Conservation (phyloP, 2,113 vertebrate genomes). For the Peromyscus polionotus region DNA sequence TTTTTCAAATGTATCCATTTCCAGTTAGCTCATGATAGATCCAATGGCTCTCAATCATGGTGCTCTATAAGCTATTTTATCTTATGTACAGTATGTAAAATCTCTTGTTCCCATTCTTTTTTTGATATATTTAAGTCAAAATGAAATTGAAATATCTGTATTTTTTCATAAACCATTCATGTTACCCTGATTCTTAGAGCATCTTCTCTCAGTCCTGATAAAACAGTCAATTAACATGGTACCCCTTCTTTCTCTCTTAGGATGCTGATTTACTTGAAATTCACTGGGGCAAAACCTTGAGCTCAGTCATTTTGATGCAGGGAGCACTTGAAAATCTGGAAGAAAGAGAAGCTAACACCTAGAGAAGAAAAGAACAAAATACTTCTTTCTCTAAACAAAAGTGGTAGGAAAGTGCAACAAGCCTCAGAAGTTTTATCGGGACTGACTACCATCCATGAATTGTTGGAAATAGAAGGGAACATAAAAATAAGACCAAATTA, state of each 20-base stretch:
- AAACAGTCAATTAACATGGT: conserved; percentile 55
- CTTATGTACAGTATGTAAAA: conserved; percentile 45
- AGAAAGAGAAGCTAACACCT: conserved; percentile 59
- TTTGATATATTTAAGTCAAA: conserved; percentile 55
- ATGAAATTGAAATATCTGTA: background rate
- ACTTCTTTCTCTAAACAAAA: conserved; percentile 63
- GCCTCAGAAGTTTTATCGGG: conserved; percentile 54
- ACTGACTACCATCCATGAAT: conserved; percentile 18
- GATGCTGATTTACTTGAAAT: conserved; percentile 61
- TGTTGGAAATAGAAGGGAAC: conserved; percentile 19
- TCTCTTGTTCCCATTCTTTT: conserved; percentile 36
- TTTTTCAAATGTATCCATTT: conserved; percentile 76
- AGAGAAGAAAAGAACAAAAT: background rate
- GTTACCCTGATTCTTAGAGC: background rate
- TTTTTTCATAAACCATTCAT: conserved; percentile 14
- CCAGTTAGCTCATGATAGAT: conserved; percentile 48
- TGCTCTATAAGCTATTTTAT: conserved; percentile 29
- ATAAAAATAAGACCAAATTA: conserved; percentile 42
- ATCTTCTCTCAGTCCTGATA: background rate
- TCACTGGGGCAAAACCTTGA: conserved; percentile 72
- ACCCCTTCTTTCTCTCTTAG: conserved; percentile 13
- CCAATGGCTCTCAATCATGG: conserved; percentile 68
- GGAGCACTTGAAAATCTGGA: conserved; percentile 58
- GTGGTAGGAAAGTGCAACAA: conserved; percentile 30
- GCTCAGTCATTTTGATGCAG: conserved; percentile 59